Conservation (phyloP, 37 sponge, comb jelly and placozoan genomes). For the Axinella damicornis region DNA sequence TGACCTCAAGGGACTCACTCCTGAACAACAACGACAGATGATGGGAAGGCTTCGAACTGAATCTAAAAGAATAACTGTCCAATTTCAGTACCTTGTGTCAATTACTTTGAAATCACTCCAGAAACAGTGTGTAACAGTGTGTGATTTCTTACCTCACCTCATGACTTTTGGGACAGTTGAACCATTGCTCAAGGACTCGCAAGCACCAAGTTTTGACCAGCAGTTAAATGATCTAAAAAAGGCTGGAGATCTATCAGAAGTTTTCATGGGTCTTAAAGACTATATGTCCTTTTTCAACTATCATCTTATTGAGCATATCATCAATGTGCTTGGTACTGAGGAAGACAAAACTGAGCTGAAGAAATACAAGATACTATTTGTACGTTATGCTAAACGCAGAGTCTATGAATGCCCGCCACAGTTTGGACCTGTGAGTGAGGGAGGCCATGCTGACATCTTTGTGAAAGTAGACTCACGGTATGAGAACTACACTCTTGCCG, state of each 20-base stretch:
- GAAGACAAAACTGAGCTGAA: neutral
- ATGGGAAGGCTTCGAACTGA: neutral
- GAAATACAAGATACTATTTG: neutral
- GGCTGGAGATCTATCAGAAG: neutral
- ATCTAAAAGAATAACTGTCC: neutral
- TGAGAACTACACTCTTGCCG: neutral
- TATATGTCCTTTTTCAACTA: constrained; percentile 3
- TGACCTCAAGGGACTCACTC: neutral
- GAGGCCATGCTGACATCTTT: neutral
- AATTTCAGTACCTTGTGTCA: neutral
- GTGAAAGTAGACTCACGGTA: neutral
- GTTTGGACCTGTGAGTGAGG: neutral
- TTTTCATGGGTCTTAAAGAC: neutral
- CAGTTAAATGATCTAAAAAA: neutral
- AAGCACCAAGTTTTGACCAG: neutral
- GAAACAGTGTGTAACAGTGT: neutral
- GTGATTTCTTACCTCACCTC: neutral
- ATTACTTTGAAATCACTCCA: neutral
- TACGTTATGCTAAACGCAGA: neutral
- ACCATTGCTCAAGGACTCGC: neutral
- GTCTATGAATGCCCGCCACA: neutral
- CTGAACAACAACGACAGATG: neutral
- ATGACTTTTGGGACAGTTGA: neutral
- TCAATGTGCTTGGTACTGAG: neutral
- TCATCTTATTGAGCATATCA: neutral